Evolutionary conservation across 2,888 invertebrate genomes (phyloP).

Genomic region (Elegia similella): DNA sequence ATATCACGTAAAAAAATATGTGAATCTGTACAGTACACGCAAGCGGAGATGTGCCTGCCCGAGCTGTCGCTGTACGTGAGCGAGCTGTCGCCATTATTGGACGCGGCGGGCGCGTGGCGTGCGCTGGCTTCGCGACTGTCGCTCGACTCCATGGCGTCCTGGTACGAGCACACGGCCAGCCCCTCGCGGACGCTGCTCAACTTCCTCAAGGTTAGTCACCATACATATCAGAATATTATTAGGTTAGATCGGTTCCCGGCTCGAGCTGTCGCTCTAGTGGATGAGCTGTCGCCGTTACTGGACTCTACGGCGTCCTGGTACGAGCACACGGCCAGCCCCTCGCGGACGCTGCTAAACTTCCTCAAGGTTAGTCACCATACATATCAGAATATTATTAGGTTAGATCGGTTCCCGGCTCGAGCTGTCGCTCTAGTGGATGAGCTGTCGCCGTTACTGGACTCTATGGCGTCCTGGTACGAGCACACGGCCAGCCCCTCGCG

Average conservation of each 20-base stretch:
- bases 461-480: conserved; percentile 71
- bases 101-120: conserved; percentile 82
- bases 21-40: conserved; percentile 14
- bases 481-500: conserved; percentile 74
- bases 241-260: no score
- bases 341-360: conserved; percentile 79
- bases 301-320: conserved; percentile 74
- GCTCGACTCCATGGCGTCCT: conserved; percentile 68
- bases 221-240: no score
- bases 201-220: no score
- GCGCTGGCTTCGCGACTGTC: conserved; percentile 78
- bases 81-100: conserved; percentile 75
- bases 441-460: conserved; percentile 73
- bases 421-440: conserved; percentile 67
- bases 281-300: conserved; percentile 77
- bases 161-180: conserved; percentile 69
- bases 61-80: conserved; percentile 47
- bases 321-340: conserved; percentile 69
- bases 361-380: no score
- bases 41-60: conserved; percentile 26
- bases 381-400: no score
- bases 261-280: conserved; percentile 76
- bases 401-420: no score
- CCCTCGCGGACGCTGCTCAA: conserved; percentile 81
- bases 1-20: no score